These are phyloP conservation scores for Streblospio benedicti DNA, from an alignment of 1,140 invertebrate genomes.

Conservation along the genomic window DNA sequence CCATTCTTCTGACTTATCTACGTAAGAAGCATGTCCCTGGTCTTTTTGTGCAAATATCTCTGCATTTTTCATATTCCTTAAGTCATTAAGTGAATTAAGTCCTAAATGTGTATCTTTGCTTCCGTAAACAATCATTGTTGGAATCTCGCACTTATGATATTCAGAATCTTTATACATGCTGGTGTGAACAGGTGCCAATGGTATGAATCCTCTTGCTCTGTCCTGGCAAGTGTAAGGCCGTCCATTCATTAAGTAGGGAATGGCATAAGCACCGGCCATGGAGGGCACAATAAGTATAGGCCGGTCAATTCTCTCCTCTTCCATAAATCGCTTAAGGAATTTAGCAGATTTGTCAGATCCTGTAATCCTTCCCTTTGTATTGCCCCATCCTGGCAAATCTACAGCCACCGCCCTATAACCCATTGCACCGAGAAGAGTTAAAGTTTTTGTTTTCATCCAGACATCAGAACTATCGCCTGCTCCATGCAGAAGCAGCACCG, in stretches of 20 bases:
- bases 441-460: constrained; percentile 43
- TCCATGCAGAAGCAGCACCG: constrained; percentile 48
- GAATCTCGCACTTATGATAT: constrained; percentile 34
- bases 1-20: constrained; percentile 46
- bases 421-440: constrained; percentile 39
- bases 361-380: constrained; percentile 23
- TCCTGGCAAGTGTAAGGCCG: constrained; percentile 21
- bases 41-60: constrained; percentile 36
- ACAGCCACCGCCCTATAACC: constrained; percentile 45
- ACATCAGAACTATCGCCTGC: constrained; percentile 42
- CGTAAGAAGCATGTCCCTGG: constrained; percentile 47
- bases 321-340: constrained; percentile 36
- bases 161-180: constrained; percentile 20
- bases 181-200: constrained; percentile 47
- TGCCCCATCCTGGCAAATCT: constrained; percentile 46
- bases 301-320: constrained; percentile 21
- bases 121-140: constrained; percentile 48
- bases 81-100: constrained; percentile 27
- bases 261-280: constrained; percentile 48
- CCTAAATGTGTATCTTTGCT: constrained; percentile 41
- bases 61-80: constrained; percentile 40
- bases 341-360: constrained; percentile 17
- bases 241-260: constrained; percentile 40
- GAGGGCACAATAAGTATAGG: constrained; percentile 48
- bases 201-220: constrained; percentile 38